These are phyloP conservation scores for Chionodraco myersi DNA, from an alignment of 2,113 vertebrate species.

Conservation along the genomic window DNA sequence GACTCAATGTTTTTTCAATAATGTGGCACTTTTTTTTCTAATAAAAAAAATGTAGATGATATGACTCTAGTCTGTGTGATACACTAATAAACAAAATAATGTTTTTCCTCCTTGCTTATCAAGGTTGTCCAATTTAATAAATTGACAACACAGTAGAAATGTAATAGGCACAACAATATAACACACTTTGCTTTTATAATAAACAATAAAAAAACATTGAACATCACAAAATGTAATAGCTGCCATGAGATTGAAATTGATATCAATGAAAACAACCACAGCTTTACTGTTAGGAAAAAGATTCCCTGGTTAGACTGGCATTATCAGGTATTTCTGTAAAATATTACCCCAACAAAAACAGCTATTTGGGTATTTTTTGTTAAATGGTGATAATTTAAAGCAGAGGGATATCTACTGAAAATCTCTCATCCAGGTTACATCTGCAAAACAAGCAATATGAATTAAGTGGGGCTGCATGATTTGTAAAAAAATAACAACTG, in stretches of 20 bases:
- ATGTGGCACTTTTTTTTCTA: not conserved
- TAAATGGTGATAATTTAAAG: not conserved
- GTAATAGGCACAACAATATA: not conserved
- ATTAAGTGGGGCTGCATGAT: not conserved
- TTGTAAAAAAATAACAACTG: no score
- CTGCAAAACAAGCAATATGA: not conserved
- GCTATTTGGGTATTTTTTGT: not conserved
- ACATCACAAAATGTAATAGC: conserved; percentile 30
- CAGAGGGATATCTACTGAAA: not conserved
- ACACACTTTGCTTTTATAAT: not conserved
- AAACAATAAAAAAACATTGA: not conserved
- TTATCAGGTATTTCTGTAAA: conserved; percentile 26
- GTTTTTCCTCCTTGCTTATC: no score
- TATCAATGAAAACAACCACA: not conserved
- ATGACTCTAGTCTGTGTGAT: not conserved
- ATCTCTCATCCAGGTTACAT: not conserved
- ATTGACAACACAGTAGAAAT: not conserved
- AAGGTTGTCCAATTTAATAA: conserved; percentile 2
- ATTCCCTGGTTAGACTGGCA: not conserved
- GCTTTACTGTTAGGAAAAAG: not conserved
- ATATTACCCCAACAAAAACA: not conserved
- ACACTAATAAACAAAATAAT: not conserved
- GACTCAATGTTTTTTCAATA: not conserved
- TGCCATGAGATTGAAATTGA: conserved; percentile 46
- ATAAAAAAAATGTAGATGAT: conserved; percentile 10